Evolutionary conservation across 2,797 vertebrate genomes (phyloP).

Genomic region (Acanthurus tractus): DNA sequence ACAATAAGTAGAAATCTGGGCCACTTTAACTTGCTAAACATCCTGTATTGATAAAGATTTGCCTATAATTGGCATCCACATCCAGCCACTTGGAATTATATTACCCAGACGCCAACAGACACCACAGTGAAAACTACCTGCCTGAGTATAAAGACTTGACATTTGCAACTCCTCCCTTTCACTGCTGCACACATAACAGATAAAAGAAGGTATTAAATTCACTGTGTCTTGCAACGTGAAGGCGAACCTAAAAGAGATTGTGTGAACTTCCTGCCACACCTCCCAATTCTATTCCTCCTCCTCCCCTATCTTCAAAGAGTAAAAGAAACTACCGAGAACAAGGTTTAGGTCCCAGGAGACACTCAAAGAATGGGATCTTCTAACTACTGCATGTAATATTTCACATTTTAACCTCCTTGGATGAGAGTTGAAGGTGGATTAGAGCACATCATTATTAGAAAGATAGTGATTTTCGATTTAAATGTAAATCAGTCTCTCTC

Average conservation of each 20-base stretch:
- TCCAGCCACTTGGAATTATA: constrained; percentile 33
- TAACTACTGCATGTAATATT: constrained; percentile 73
- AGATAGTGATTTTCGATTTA: constrained; percentile 85
- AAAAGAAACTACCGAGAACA: constrained; percentile 52
- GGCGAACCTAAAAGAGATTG: constrained; percentile 56
- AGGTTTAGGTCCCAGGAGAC: constrained; percentile 62
- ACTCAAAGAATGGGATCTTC: constrained; percentile 65
- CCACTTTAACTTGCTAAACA: constrained; percentile 1
- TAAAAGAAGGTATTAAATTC: constrained; percentile 66
- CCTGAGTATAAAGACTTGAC: constrained; percentile 55
- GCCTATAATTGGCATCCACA: constrained; percentile 25
- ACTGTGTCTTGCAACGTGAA: constrained; percentile 60
- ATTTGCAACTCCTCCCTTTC: constrained; percentile 65
- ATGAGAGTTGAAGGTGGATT: constrained; percentile 84
- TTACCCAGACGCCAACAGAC: constrained; percentile 22
- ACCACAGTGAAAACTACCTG: constrained; percentile 21
- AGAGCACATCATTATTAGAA: constrained; percentile 81
- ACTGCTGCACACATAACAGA: constrained; percentile 57
- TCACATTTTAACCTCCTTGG: constrained; percentile 81
- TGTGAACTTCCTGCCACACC: constrained; percentile 64
- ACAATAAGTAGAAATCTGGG: neutral
- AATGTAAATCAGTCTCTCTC: constrained; percentile 82
- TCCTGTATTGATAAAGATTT: constrained; percentile 1
- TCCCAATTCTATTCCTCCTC: constrained; percentile 56
- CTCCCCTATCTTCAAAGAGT: constrained; percentile 64